These are phyloP conservation scores for Eupsilia transversa DNA, from an alignment of 2,888 invertebrate species.

Conservation along the genomic window DNA sequence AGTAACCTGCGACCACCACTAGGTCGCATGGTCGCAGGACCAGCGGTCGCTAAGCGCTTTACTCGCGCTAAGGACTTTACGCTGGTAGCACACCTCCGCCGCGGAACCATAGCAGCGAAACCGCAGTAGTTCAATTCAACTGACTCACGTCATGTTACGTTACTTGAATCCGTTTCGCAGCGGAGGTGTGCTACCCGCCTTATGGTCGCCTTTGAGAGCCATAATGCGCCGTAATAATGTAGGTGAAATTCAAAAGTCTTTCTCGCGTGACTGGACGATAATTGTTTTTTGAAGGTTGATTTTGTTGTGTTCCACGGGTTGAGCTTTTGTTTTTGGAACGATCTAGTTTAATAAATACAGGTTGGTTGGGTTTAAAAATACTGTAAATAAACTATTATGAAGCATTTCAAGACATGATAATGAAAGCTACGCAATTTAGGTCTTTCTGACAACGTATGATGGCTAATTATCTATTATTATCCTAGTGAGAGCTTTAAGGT, in stretches of 20 bases:
- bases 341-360: conserved; percentile 11
- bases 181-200: no score
- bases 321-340: conserved; percentile 11
- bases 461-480: not conserved
- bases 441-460: not conserved
- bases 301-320: conserved; percentile 16
- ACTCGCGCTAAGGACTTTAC: no score
- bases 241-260: conserved; percentile 41
- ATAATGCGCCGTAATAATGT: conserved; percentile 33
- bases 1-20: not conserved
- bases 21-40: not conserved
- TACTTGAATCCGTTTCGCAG: no score
- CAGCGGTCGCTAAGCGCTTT: conserved; percentile 26
- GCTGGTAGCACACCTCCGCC: no score
- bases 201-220: conserved; percentile 14
- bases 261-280: conserved; percentile 27
- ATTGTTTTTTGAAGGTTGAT: conserved; percentile 37
- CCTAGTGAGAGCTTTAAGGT: not conserved
- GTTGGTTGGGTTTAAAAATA: not conserved
- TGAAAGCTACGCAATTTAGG: not conserved
- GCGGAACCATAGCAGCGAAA: no score
- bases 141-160: no score
- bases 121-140: no score
- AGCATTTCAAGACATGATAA: not conserved
- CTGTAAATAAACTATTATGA: not conserved